These are phyloP conservation scores for Pholis gunnellus DNA, from an alignment of 2,113 vertebrate genomes.

Conservation along the genomic window DNA sequence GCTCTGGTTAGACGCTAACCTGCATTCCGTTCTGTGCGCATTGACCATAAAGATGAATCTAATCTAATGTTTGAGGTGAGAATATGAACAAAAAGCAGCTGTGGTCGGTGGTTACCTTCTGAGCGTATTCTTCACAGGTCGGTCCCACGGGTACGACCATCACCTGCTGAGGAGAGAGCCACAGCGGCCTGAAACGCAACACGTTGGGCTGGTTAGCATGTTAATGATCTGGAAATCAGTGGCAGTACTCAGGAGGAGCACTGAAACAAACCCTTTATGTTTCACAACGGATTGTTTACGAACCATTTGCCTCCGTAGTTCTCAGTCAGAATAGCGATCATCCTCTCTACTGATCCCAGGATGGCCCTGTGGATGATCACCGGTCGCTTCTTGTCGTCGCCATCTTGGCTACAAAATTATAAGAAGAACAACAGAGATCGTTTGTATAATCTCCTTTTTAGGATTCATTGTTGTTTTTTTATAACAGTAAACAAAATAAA, in stretches of 20 bases:
- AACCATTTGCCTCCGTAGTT: slow-evolving; percentile 99
- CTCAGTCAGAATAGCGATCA: slow-evolving; percentile 98
- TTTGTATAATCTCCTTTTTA: too few relatives aligned
- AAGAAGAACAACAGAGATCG: background rate
- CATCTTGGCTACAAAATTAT: slow-evolving; percentile 87
- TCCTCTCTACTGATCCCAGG: slow-evolving; percentile 97
- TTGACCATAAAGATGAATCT: background rate
- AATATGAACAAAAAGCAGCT: background rate
- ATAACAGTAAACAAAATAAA: too few relatives aligned
- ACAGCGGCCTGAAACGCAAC: slow-evolving; percentile 90
- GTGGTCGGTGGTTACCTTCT: slow-evolving; percentile 85
- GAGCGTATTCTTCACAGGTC: slow-evolving; percentile 94
- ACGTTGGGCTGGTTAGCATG: slow-evolving; percentile 6
- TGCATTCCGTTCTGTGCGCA: background rate
- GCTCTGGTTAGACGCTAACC: background rate
- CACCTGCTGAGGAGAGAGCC: slow-evolving; percentile 96
- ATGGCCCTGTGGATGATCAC: slow-evolving; percentile 98
- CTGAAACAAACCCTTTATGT: background rate
- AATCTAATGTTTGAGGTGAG: background rate
- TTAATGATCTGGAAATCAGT: too few relatives aligned
- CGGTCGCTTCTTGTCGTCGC: slow-evolving; percentile 95
- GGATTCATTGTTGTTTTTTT: background rate
- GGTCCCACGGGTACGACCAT: slow-evolving; percentile 97
- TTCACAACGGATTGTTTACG: slow-evolving; percentile 6
- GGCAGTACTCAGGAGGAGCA: background rate